Percentiles rank a stretch among this genome's conserved stretches.
These are phyloP conservation scores for Orgyia antiqua DNA, from an alignment of 2,888 invertebrate genomes.

Conservation along the genomic window DNA sequence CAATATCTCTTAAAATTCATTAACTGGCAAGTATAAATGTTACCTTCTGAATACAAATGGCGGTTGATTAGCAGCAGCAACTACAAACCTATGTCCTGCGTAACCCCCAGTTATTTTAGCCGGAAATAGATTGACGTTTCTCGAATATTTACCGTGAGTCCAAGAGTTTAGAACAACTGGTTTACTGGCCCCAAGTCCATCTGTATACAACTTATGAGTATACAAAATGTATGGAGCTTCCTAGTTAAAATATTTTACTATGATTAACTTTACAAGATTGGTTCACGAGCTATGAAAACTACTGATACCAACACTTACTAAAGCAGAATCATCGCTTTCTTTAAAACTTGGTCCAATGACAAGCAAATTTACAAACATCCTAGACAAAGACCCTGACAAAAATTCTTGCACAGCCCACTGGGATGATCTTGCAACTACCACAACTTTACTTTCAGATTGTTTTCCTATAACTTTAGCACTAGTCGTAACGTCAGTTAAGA, in stretches of 20 bases:
- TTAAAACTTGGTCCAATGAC: constrained; percentile 83
- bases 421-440: constrained; percentile 83
- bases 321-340: constrained; percentile 53
- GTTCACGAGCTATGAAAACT: too few species aligned
- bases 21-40: not conserved
- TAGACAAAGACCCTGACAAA: constrained; percentile 78
- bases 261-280: too few species aligned
- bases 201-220: constrained; percentile 84
- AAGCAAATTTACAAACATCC: constrained; percentile 83
- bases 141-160: constrained; percentile 80
- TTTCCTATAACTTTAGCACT: constrained; percentile 79
- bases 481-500: constrained; percentile 80
- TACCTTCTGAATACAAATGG: constrained; percentile 85
- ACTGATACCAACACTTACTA: constrained; percentile 71
- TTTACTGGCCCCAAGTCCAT: constrained; percentile 84
- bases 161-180: constrained; percentile 85
- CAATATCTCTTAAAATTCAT: too few species aligned
- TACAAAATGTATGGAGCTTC: constrained; percentile 85
- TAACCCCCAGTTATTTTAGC: constrained; percentile 82
- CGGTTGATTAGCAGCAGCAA: constrained; percentile 84
- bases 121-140: constrained; percentile 82
- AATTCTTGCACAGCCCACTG: constrained; percentile 88
- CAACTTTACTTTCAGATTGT: constrained; percentile 80
- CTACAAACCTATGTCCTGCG: constrained; percentile 84
- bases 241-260: constrained; percentile 44